Evolutionary conservation across 1,140 invertebrate genomes (phyloP), one percentile per base, ranked within the genome.

Genomic region (Drosophila azteca): DNA sequence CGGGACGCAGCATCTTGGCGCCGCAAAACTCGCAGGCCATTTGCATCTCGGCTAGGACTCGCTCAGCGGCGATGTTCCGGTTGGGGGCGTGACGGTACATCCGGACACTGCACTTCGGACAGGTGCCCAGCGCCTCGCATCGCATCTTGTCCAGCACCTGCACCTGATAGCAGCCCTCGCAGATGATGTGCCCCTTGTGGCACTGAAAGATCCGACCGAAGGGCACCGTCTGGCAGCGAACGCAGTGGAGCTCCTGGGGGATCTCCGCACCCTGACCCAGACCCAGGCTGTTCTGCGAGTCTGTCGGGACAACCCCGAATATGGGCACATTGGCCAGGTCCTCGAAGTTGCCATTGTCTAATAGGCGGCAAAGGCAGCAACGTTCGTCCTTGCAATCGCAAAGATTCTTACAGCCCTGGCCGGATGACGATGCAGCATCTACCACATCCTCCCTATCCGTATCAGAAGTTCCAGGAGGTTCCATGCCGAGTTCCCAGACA

Each of bases 91-190:
- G 59, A 1, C 68, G 64, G 69, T 65, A 68, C 17, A 79, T 65
- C 3, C 59, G 43, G 2, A 54, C 69, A 0, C 9, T 1, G 24
- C 77, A 79, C 29, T 9, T 1, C 6, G 69, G 48, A 31, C 77
- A 79, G 11, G 74, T 79, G 39, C 74, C 59, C 8, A 73, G 22
- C 8, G 13, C 7, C 0, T 5, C 2, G 41, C 46, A 53, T 13
- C 68, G 63, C 59, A 49, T 63, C 31, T 72, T 77, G 59, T 79
- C 64, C 41, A 68, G 43, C 20, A 74, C 48, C 0, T 65, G 74
- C 0, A 74, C 65, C 7, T 77, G 68, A 29, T 65, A 77, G 52
- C 77, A 79, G 17, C 74, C 74, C 2, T 44, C 52, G 15, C 77
- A 79, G n/a, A 79, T 48, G 11, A 54, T 35, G 20, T 79, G 77